Evolutionary conservation across 2,797 vertebrate species (phyloP).

Genomic region (Pitangus sulphuratus): DNA sequence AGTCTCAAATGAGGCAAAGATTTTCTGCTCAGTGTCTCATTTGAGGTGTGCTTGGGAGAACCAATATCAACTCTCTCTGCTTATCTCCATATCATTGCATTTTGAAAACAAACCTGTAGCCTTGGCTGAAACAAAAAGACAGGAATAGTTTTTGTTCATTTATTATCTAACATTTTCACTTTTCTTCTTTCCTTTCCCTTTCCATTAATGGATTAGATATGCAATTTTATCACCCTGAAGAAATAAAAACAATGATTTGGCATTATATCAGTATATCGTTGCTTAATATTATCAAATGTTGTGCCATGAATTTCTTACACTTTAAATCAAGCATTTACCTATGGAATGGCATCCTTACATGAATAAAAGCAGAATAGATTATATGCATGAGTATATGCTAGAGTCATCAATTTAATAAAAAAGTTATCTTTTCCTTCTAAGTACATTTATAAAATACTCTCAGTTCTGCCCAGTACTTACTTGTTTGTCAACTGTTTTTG

Average conservation of each 20-base stretch:
- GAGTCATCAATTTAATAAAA: not conserved
- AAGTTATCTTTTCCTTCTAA: not conserved
- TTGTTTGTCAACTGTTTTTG: not conserved
- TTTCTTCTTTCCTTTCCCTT: not conserved
- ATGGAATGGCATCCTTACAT: not conserved
- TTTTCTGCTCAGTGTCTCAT: not conserved
- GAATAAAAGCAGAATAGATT: not conserved
- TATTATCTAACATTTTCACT: not conserved
- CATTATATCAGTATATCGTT: not conserved
- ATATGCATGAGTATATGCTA: not conserved
- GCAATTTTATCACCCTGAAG: not conserved
- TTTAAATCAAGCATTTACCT: not conserved
- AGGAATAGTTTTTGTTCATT: not conserved
- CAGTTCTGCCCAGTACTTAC: not conserved
- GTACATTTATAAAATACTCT: not conserved
- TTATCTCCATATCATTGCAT: not conserved
- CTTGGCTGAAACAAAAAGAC: not conserved
- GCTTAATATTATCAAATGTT: not conserved
- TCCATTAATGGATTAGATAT: not conserved
- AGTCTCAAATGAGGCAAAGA: not conserved
- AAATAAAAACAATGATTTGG: not conserved
- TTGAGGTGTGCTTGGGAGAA: not conserved
- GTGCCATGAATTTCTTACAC: not conserved
- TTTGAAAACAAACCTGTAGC: not conserved
- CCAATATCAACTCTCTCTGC: not conserved